Conservation (phyloP, 2,888 invertebrate genomes). For the Drosophila ezoana region DNA sequence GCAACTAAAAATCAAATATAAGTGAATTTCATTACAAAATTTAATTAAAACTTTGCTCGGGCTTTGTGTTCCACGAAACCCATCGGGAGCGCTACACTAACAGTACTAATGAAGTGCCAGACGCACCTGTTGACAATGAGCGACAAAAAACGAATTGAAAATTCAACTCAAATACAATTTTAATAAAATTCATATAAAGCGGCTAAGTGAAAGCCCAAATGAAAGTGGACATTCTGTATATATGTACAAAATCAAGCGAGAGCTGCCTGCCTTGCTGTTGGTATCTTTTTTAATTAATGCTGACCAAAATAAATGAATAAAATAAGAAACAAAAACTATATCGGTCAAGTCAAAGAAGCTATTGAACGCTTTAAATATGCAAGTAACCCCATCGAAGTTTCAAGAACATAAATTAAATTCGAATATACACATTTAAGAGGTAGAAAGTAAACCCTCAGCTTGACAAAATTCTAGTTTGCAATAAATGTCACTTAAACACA, state of each 20-base stretch:
- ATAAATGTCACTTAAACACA: no score
- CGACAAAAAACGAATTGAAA: slow-evolving; percentile 39
- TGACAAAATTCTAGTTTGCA: no score
- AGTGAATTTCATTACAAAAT: slow-evolving; percentile 67
- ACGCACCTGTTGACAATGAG: slow-evolving; percentile 69
- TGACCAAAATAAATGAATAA: no score
- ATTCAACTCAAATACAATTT: slow-evolving; percentile 52
- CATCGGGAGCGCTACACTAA: slow-evolving; percentile 24
- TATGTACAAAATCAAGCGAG: neutral
- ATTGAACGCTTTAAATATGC: slow-evolving; percentile 45
- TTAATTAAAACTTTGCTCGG: slow-evolving; percentile 70
- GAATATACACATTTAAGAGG: neutral
- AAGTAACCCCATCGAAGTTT: neutral
- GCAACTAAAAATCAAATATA: slow-evolving; percentile 74
- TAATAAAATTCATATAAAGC: slow-evolving; percentile 56
- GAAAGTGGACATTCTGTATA: neutral
- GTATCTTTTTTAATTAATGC: slow-evolving; percentile 39
- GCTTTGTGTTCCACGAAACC: slow-evolving; percentile 23
- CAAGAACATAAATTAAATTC: neutral
- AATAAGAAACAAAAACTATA: neutral
- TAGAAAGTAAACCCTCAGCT: neutral
- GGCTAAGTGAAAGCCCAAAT: slow-evolving; percentile 12
- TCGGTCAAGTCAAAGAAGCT: slow-evolving; percentile 14
- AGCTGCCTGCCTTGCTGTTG: neutral
- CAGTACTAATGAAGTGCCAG: slow-evolving; percentile 69